Evolutionary conservation across 2,888 invertebrate species (phyloP).

Genomic region (Galerucella calmariensis): DNA sequence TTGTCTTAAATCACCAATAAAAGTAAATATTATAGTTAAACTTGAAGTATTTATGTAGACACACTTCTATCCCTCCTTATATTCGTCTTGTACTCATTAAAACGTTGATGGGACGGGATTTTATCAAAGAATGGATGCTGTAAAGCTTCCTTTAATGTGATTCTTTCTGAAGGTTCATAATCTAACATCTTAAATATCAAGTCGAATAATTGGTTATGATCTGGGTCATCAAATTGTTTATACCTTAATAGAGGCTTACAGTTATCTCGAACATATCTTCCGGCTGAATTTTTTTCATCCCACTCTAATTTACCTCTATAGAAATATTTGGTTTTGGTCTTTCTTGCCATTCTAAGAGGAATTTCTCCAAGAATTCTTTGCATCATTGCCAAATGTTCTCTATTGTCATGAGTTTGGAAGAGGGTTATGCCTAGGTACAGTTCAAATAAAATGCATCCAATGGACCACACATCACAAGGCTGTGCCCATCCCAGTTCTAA

Average conservation of each 20-base stretch:
- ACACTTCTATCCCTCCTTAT: slow-evolving; percentile 23
- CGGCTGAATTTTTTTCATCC: slow-evolving; percentile 96
- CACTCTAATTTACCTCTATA: slow-evolving; percentile 97
- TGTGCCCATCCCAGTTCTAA: slow-evolving; percentile 99
- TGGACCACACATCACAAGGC: slow-evolving; percentile 99
- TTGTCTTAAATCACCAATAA: slow-evolving; percentile 16
- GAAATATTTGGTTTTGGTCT: slow-evolving; percentile 97
- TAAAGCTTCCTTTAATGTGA: slow-evolving; percentile 88
- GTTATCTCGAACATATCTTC: slow-evolving; percentile 97
- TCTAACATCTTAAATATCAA: slow-evolving; percentile 95
- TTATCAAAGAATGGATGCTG: slow-evolving; percentile 93
- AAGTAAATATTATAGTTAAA: slow-evolving; percentile 15
- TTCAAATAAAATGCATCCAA: slow-evolving; percentile 99
- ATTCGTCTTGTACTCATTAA: slow-evolving; percentile 66
- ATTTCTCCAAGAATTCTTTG: slow-evolving; percentile 97
- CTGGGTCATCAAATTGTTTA: slow-evolving; percentile 86
- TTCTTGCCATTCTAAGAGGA: slow-evolving; percentile 90
- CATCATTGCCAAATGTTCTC: slow-evolving; percentile 99
- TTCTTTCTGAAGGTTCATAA: slow-evolving; percentile 92
- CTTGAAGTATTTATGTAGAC: slow-evolving; percentile 12
- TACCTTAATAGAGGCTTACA: slow-evolving; percentile 96
- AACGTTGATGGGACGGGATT: slow-evolving; percentile 81
- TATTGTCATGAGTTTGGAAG: slow-evolving; percentile 99
- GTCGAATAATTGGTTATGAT: slow-evolving; percentile 94
- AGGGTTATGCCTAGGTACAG: slow-evolving; percentile 97